A percentile compares a stretch with the other conserved stretches of the same genome.
Evolutionary conservation across 1,140 invertebrate genomes (phyloP).

Genomic region (Rhizoglyphus robini): DNA sequence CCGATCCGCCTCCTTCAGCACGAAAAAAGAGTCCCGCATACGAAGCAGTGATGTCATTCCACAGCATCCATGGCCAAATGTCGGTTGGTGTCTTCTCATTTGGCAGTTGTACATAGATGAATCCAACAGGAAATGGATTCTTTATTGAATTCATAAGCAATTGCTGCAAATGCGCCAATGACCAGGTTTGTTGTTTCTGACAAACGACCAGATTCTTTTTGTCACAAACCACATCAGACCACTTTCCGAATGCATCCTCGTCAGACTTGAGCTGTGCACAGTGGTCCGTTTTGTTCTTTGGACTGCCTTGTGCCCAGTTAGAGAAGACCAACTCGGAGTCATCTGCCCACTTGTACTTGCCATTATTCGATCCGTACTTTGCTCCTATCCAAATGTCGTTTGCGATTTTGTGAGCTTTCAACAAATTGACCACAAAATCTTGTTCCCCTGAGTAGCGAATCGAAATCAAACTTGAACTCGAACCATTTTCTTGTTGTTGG

Average conservation of each 20-base stretch:
- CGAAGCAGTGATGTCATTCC: no score
- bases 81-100: no score
- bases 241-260: background rate
- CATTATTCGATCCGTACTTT: background rate
- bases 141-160: no score
- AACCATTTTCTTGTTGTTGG: no score
- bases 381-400: background rate
- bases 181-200: background rate
- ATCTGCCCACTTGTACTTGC: background rate
- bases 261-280: background rate
- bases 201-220: constrained; percentile 5
- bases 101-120: no score
- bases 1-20: no score
- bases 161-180: background rate
- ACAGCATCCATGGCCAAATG: no score
- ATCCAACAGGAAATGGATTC: no score
- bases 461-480: no score
- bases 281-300: background rate
- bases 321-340: background rate
- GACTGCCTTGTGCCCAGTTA: background rate
- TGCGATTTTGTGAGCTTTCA: background rate
- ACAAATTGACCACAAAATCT: background rate
- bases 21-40: no score
- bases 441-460: background rate
- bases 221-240: background rate